Base-by-base conservation (phyloP, 2,113 vertebrate genomes). In the Elephas maximus region DNA sequence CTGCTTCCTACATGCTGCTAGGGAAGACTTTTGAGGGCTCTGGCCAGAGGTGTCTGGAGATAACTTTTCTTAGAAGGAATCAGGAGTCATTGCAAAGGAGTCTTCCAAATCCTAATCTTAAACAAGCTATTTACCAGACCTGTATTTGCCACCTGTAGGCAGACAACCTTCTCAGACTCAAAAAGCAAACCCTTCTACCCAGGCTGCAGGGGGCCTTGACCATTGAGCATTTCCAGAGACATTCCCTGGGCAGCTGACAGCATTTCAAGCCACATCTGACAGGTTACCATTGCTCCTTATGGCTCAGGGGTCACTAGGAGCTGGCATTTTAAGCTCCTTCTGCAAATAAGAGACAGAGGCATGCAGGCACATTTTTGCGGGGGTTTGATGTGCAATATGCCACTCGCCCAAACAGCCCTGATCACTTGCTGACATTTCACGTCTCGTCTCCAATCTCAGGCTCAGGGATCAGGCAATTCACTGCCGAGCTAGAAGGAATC, bases 271-370 rank as follows among this genome's bases (percentile, higher is more conserved):
- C 45, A 85, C 2, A 0, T 45, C 33, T 84, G 85, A 87, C 79
- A 94, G 57, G 82, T 17, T 28, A 33, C 60, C 2, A 11, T 14
- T 28, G 77, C 6, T 93, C 60, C 26, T 65, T 90, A 84, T 4
- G 76, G 30, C 41, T 20, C 4, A 3, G 53, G 51, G 37, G 44
- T 94, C 73, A 51, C 0, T 15, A 37, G n/a, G 28, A 71, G n/a
- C 48, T 60, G 26, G 69, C 65, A 69, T 73, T 88, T 84, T 51
- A 79, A 91, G 69, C n/a, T 74, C 51, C 78, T 87, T 65, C 65
- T 85, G 33, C 0, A 0, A 51, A 51, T 0, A 1, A 77, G 65
- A 74, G 44, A 30, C 28, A 71, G 24, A 94, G 23, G 57, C 0
- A 0, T 82, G 73, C 0, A 0, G 28, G 67, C 51, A 74, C 82